Percentiles rank a stretch among this genome's conserved stretches.
These are phyloP conservation scores for Phrynocephalus forsythii DNA, from an alignment of 2,797 vertebrate species.

Conservation along the genomic window DNA sequence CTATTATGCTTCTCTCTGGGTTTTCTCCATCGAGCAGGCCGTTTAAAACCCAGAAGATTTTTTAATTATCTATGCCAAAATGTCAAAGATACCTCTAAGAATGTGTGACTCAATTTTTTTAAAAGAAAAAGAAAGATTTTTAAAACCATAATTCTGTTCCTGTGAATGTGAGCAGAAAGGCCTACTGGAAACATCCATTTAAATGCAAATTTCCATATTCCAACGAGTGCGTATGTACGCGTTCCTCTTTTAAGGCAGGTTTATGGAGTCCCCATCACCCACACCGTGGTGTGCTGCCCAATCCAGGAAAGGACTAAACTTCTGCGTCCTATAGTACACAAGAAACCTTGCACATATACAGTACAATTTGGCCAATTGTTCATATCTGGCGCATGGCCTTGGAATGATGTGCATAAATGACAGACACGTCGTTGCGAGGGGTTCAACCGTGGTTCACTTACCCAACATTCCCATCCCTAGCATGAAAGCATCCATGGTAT, in stretches of 20 bases:
- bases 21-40: constrained; percentile 72
- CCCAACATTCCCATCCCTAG: constrained; percentile 98
- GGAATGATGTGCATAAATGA: not conserved
- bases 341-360: not conserved
- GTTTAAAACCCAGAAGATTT: constrained; percentile 79
- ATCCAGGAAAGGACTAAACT: not conserved
- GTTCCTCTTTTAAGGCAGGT: constrained; percentile 79
- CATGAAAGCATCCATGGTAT: constrained; percentile 98
- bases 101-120: constrained; percentile 80
- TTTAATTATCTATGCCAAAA: constrained; percentile 80
- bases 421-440: not conserved
- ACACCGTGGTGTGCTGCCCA: not conserved
- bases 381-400: not conserved
- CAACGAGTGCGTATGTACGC: constrained; percentile 58
- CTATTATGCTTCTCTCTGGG: constrained; percentile 58
- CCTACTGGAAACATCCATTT: constrained; percentile 85
- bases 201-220: constrained; percentile 84
- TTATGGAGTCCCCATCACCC: constrained; percentile 51
- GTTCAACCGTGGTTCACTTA: constrained; percentile 78
- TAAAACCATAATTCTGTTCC: constrained; percentile 79
- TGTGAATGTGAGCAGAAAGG: constrained; percentile 80
- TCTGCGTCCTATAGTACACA: not conserved
- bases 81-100: constrained; percentile 84
- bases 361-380: not conserved
- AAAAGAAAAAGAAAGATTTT: constrained; percentile 81